A percentile compares a stretch with the other conserved stretches of the same genome.
phyloP scores from a whole-genome alignment of 2,113 vertebrate species.

The Ursus arctos region DNA sequence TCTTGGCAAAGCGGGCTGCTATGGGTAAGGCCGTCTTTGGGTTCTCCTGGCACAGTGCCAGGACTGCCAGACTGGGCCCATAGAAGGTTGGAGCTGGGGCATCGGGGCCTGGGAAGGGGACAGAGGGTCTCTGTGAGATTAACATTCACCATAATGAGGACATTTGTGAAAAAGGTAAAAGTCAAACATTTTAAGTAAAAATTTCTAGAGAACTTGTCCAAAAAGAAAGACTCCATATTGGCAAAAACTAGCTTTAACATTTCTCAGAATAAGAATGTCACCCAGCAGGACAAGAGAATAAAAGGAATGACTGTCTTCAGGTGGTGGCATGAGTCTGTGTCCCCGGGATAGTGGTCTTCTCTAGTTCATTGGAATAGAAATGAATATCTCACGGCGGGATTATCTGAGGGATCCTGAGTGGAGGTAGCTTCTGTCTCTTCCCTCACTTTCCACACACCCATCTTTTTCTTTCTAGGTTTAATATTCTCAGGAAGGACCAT shows the following conservation, averaged over 20 bases:
- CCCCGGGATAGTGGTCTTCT: background rate
- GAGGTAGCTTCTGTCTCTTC: background rate
- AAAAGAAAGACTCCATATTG: background rate
- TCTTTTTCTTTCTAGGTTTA: background rate
- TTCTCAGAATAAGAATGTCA: background rate
- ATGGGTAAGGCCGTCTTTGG: background rate
- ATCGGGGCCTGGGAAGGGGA: background rate
- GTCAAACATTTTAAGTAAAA: background rate
- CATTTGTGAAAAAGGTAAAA: background rate
- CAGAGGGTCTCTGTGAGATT: background rate
- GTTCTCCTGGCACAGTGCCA: slow-evolving; percentile 79
- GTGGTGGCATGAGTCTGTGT: no score
- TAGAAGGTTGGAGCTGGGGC: slow-evolving; percentile 56
- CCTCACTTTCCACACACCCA: background rate
- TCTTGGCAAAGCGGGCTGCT: slow-evolving; percentile 70
- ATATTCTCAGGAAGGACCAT: background rate
- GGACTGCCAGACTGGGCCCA: slow-evolving; percentile 72
- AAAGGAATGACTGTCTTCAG: background rate
- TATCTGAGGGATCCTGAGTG: background rate
- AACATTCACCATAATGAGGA: background rate
- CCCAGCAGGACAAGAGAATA: background rate
- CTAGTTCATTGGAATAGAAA: background rate
- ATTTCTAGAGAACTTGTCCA: background rate
- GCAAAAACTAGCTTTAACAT: background rate
- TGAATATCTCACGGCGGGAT: background rate